Percentiles rank a stretch among this genome's conserved stretches.
Conservation (phyloP, 2,888 invertebrate genomes). For the Osmoderma eremita region DNA sequence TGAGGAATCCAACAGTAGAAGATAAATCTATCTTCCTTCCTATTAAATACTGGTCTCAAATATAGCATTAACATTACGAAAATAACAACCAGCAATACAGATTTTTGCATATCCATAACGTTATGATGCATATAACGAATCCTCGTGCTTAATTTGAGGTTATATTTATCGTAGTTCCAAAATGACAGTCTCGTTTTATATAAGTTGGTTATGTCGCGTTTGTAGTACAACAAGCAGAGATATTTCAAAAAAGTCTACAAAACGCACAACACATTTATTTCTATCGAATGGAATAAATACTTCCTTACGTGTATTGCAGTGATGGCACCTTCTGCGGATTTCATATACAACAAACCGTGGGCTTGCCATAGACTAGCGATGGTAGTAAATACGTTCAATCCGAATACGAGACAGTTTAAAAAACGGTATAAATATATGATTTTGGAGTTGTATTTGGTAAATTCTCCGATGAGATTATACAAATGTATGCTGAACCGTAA, state of each 20-base stretch:
- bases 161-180: constrained; percentile 12
- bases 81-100: too few species aligned
- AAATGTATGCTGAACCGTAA: constrained; percentile 1
- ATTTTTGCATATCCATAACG: too few species aligned
- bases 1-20: neutral
- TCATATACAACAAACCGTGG: constrained; percentile 23
- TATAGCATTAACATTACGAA: neutral
- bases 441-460: constrained; percentile 10
- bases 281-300: too few species aligned
- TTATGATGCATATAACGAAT: too few species aligned
- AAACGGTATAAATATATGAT: constrained; percentile 5
- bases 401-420: constrained; percentile 19
- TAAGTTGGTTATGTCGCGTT: constrained; percentile 13
- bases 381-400: constrained; percentile 6
- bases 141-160: neutral
- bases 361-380: constrained; percentile 2
- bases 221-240: constrained; percentile 33
- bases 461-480: constrained; percentile 22
- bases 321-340: constrained; percentile 6
- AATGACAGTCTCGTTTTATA: constrained; percentile 1
- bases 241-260: constrained; percentile 24
- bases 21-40: neutral
- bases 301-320: constrained; percentile 24
- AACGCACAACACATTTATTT: too few species aligned
- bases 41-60: constrained; percentile 23